Evolutionary conservation across 2,797 vertebrate genomes (phyloP).

Genomic region (Rhinichthys osculus): DNA sequence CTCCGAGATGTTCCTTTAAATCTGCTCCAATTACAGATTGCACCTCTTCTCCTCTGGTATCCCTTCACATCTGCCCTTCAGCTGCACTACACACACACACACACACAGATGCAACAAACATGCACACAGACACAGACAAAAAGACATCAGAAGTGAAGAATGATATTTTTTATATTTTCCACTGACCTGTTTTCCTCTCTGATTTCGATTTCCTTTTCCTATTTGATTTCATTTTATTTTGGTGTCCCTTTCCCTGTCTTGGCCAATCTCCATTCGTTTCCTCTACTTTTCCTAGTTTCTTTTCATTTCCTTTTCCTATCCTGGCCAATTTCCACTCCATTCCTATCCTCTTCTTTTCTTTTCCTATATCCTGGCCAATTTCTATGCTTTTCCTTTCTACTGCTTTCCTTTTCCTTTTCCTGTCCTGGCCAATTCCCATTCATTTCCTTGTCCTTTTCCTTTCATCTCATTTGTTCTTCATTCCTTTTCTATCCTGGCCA

Average conservation of each 20-base stretch:
- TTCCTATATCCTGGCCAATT: not conserved
- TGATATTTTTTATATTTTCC: constrained; percentile 6
- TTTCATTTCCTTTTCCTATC: not conserved
- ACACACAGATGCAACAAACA: not conserved
- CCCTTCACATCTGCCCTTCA: constrained; percentile 25
- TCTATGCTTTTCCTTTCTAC: not conserved
- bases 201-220: not conserved
- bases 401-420: not conserved
- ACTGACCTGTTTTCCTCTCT: not conserved
- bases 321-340: not conserved
- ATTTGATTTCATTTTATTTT: not conserved
- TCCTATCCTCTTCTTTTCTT: not conserved
- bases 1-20: constrained; percentile 41
- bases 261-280: not conserved
- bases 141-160: not conserved
- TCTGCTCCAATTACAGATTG: constrained; percentile 49
- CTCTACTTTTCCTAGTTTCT: not conserved
- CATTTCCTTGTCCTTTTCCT: not conserved
- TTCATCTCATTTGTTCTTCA: not conserved
- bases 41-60: constrained; percentile 25
- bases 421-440: not conserved
- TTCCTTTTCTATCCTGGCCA: not conserved
- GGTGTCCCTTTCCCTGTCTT: not conserved
- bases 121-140: not conserved
- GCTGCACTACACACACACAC: not conserved